Evolutionary conservation across 2,888 invertebrate species (phyloP).

Genomic region (Cantharis lateralis): DNA sequence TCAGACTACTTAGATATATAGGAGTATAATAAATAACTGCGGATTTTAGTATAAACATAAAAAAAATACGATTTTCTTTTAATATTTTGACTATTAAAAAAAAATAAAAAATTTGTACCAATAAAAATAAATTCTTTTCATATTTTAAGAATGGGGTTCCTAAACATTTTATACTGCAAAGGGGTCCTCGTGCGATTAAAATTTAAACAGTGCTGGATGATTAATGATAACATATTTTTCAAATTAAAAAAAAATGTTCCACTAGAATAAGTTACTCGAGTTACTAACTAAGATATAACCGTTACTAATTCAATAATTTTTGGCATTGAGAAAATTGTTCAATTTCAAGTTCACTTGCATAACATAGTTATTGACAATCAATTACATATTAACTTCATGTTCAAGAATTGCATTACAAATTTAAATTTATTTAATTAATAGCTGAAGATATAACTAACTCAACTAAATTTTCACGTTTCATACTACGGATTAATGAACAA

Average conservation of each 20-base stretch:
- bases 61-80: no score
- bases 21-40: no score
- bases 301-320: not conserved
- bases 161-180: no score
- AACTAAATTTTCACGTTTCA: not conserved
- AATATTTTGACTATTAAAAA: no score
- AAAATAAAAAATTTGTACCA: no score
- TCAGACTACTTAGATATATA: no score
- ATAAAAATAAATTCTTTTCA: no score
- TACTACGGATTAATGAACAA: not conserved
- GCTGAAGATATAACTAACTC: not conserved
- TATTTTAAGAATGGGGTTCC: no score
- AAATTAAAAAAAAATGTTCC: not conserved
- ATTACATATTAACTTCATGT: not conserved
- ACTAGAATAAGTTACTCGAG: not conserved
- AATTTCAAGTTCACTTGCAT: not conserved
- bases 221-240: no score
- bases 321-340: not conserved
- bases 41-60: no score
- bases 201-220: no score
- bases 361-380: not conserved
- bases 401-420: not conserved
- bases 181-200: no score
- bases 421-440: not conserved
- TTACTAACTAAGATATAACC: not conserved